Conservation (phyloP, 2,888 invertebrate genomes). For the Hemaris fuciformis region DNA sequence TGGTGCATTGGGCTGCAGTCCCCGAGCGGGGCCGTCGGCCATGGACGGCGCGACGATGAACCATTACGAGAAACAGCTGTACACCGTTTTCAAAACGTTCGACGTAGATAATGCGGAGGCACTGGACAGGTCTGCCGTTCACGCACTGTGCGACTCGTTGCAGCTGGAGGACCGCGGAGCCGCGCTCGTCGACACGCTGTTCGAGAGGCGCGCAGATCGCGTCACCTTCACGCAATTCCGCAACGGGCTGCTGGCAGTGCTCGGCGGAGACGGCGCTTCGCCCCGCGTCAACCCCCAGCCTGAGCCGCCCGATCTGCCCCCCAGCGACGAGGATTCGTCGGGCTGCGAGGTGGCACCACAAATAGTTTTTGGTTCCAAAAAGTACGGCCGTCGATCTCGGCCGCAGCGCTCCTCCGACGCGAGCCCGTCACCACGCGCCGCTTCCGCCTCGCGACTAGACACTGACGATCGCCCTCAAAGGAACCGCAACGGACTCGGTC, state of each 20-base stretch:
- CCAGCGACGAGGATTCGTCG: slow-evolving; percentile 80
- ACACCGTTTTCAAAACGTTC: slow-evolving; percentile 90
- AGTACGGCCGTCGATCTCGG: slow-evolving; percentile 87
- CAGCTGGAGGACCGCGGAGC: slow-evolving; percentile 88
- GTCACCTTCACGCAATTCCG: slow-evolving; percentile 88
- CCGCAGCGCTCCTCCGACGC: slow-evolving; percentile 65
- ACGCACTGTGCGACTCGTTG: slow-evolving; percentile 87
- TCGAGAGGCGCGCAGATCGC: slow-evolving; percentile 72
- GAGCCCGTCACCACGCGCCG: slow-evolving; percentile 46
- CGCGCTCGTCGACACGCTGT: slow-evolving; percentile 82
- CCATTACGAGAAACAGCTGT: slow-evolving; percentile 91
- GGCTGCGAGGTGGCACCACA: slow-evolving; percentile 88
- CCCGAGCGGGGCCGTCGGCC: slow-evolving; percentile 19
- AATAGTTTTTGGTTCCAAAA: slow-evolving; percentile 87
- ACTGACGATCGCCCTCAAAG: slow-evolving; percentile 38
- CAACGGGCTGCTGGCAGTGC: slow-evolving; percentile 86
- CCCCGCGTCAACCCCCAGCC: slow-evolving; percentile 37
- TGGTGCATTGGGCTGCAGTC: background rate
- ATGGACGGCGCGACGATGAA: slow-evolving; percentile 79
- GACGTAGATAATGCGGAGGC: slow-evolving; percentile 86
- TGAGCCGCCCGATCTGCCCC: slow-evolving; percentile 33
- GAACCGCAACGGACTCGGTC: slow-evolving; percentile 50
- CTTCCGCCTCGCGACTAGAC: slow-evolving; percentile 60
- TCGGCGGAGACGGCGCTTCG: slow-evolving; percentile 78
- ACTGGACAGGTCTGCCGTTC: slow-evolving; percentile 84